These are phyloP conservation scores for Puma concolor DNA, from an alignment of 2,113 vertebrate genomes.

Conservation along the genomic window DNA sequence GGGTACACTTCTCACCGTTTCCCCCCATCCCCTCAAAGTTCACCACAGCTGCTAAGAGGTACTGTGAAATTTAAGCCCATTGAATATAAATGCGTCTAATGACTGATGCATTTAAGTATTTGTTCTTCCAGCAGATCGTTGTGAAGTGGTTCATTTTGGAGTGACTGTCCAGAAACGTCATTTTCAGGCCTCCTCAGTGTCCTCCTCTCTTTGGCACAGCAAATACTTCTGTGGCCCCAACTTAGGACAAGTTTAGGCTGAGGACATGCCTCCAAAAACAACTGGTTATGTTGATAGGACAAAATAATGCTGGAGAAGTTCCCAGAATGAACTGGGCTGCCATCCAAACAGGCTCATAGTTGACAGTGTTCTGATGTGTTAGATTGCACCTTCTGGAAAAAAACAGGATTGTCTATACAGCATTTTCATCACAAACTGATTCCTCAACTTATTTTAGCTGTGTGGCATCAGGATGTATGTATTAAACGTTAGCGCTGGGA, in stretches of 20 bases:
- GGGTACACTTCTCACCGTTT: neutral
- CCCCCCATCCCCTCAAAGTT: neutral
- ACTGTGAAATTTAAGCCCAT: neutral
- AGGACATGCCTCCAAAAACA: neutral
- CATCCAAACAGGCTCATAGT: neutral
- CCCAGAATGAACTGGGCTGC: neutral
- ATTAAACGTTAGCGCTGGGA: neutral
- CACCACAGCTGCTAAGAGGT: neutral
- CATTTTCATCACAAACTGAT: neutral
- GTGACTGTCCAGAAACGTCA: neutral
- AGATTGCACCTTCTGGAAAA: neutral
- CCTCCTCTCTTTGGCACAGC: neutral
- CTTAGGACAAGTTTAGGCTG: neutral
- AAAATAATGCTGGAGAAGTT: neutral
- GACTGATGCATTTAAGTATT: neutral
- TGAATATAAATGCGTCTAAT: neutral
- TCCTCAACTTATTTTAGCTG: neutral
- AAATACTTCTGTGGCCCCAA: neutral
- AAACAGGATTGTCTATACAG: neutral
- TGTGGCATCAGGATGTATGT: neutral
- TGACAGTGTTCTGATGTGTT: neutral
- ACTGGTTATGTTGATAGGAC: neutral
- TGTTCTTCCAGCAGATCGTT: neutral
- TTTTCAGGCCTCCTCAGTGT: neutral
- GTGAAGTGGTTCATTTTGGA: neutral